Evolutionary conservation across 1,140 invertebrate genomes (phyloP).

Genomic region (Bombus confusus): DNA sequence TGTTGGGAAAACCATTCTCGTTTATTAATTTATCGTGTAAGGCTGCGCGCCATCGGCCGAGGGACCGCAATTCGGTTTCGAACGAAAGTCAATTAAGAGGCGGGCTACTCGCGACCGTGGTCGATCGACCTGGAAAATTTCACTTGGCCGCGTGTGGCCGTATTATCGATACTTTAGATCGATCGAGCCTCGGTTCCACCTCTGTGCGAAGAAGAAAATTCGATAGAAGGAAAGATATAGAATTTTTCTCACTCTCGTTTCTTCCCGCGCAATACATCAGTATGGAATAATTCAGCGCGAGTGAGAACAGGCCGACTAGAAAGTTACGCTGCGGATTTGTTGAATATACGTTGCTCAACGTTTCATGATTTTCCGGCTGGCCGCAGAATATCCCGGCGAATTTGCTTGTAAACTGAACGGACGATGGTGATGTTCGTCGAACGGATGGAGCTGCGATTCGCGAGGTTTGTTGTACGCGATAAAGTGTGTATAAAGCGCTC

Average conservation of each 20-base stretch:
- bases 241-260: neutral
- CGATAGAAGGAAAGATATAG: neutral
- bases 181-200: neutral
- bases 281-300: neutral
- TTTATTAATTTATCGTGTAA: conserved; percentile 51
- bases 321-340: neutral
- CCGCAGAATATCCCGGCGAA: neutral
- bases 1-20: conserved; percentile 28
- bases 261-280: neutral
- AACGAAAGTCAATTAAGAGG: conserved; percentile 51
- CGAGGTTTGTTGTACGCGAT: neutral
- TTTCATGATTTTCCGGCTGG: conserved; percentile 24
- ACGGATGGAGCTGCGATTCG: neutral
- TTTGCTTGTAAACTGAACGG: neutral
- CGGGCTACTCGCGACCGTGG: neutral
- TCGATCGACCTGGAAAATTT: conserved; percentile 36
- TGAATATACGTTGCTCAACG: conserved; percentile 1
- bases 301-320: neutral
- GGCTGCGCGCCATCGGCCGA: conserved; percentile 4
- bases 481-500: conserved; percentile 9
- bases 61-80: conserved; percentile 43
- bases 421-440: neutral
- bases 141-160: neutral
- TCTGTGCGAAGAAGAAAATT: neutral
- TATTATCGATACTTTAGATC: neutral